Conservation (phyloP, 2,113 vertebrate genomes). For the Leptobrachium ailaonicum region DNA sequence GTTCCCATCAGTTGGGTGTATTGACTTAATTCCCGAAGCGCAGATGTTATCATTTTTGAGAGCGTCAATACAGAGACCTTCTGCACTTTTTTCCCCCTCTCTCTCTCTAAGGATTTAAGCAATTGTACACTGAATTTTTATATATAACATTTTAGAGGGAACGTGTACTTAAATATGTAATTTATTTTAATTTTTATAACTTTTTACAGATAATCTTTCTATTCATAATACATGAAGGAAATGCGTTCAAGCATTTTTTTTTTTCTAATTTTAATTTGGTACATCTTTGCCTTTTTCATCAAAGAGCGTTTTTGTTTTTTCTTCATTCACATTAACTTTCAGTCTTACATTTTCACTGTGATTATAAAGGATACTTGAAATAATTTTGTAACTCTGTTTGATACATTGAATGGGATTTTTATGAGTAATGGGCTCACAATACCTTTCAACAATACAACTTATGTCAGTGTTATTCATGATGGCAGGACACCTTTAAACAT, state of each 20-base stretch:
- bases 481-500: not conserved
- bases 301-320: slow-evolving; percentile 61
- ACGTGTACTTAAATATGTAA: slow-evolving; percentile 93
- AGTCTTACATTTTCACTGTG: slow-evolving; percentile 82
- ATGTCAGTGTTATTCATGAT: not conserved
- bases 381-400: slow-evolving; percentile 69
- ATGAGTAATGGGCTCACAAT: slow-evolving; percentile 57
- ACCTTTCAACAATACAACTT: slow-evolving; percentile 32
- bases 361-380: slow-evolving; percentile 77
- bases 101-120: slow-evolving; percentile 65
- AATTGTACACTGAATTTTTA: slow-evolving; percentile 83
- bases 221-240: slow-evolving; percentile 81
- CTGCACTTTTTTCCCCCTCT: slow-evolving; percentile 66
- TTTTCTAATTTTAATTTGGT: slow-evolving; percentile 76
- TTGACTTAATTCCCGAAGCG: slow-evolving; percentile 68
- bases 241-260: slow-evolving; percentile 84
- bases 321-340: slow-evolving; percentile 60
- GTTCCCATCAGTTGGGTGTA: slow-evolving; percentile 98
- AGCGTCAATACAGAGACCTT: slow-evolving; percentile 52
- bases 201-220: slow-evolving; percentile 95
- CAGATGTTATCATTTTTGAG: slow-evolving; percentile 38
- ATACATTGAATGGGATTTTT: slow-evolving; percentile 59
- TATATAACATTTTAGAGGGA: slow-evolving; percentile 84
- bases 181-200: slow-evolving; percentile 93
- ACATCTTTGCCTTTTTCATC: slow-evolving; percentile 74